Evolutionary conservation across 2,888 invertebrate species (phyloP), one percentile per base, ranked within the genome.

Genomic region (Graphium colonna): DNA sequence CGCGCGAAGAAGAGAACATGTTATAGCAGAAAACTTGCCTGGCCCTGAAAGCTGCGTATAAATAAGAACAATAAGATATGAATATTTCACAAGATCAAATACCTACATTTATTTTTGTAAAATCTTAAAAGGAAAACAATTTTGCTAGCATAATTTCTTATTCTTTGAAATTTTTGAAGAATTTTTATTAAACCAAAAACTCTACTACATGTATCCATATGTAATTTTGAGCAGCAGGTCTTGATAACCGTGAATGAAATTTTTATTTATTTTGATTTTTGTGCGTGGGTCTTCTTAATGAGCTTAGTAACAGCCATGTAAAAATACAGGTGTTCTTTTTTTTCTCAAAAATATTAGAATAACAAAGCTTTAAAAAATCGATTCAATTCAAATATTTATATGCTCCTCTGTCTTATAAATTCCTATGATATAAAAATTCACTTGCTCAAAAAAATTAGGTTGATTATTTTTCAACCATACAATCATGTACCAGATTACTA

Each of bases 1-100:
- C 53, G 77, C 79, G 2, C 68, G 92, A 66, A 90, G 93, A 78
- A 92, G 93, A 83, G 94, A 95, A 79, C 94, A 94, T 72, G 95
- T 96, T 55, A 92, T 96, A 68, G 94, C 96, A 48, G 95, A 96
- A 77, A 94, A 95, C 64, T 92, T 96, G 78, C 96, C 96, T 26
- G 96, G 96, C 57, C 96, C 96, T 39, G 96, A 96, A 80, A 96
- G 96, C 89, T 96, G 96, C 88, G 96, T 96, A 76, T 96, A 68
- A 78, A 71, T 56, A 55, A 55, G 59, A 26, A 26, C 10, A 13
- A 13, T 33, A 12, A 8, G 3, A 17, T 33, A n/a, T n/a, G n/a
- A 21, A 16, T 41, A 53, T 49, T 39, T n/a, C n/a, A 53, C 7
- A 31, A 31, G 31, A 31, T 31, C 5, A 7, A 31, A 31, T 12